Base-by-base conservation (phyloP, 2,888 invertebrate species). In the Stegana nigrithorax region DNA sequence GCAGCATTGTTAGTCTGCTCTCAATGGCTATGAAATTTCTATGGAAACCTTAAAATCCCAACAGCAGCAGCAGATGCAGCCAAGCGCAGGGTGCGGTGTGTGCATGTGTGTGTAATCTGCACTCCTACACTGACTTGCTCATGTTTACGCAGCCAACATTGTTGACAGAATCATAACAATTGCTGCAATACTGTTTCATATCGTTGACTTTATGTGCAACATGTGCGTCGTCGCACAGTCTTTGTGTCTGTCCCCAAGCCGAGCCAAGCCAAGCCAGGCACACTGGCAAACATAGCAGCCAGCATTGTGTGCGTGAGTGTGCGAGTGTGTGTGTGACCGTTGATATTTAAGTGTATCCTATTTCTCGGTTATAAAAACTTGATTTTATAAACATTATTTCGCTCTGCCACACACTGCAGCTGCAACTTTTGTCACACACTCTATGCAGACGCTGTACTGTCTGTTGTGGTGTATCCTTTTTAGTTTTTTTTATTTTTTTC, bases 101-200 rank as follows among this genome's bases (percentile, higher is more conserved):
- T n/a, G n/a, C n/a, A n/a, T n/a, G n/a, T n/a, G n/a, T n/a, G n/a
- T n/a, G n/a, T n/a, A n/a, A n/a, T n/a, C n/a, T n/a, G n/a, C n/a
- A n/a, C n/a, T n/a, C n/a, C n/a, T n/a, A n/a, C n/a, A n/a, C n/a
- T n/a, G n/a, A n/a, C n/a, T 67, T 72, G 23, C 63, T 45, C 65
- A 65, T 67, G 69, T 60, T 78, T 67, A 68, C 65, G 65, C 64
- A 61, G 68, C 67, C 65, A 66, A 70, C 70, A 77, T 77, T 77
- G 76, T 69, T 65, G 80, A 70, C 68, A 78, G 72, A 67, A 67
- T 67, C 65, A 63, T 73, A 62, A 57, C 57, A 60, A 59, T 32
- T 14, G 53, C 26, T 55, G 26, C 32, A 47, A 47, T 47, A n/a
- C 47, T 47, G 12, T 47, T 45, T 45, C 45, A 45, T 45, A 45